Base-by-base conservation (phyloP, 2,888 invertebrate species). In the Vannuccia rotundouncinata region DNA sequence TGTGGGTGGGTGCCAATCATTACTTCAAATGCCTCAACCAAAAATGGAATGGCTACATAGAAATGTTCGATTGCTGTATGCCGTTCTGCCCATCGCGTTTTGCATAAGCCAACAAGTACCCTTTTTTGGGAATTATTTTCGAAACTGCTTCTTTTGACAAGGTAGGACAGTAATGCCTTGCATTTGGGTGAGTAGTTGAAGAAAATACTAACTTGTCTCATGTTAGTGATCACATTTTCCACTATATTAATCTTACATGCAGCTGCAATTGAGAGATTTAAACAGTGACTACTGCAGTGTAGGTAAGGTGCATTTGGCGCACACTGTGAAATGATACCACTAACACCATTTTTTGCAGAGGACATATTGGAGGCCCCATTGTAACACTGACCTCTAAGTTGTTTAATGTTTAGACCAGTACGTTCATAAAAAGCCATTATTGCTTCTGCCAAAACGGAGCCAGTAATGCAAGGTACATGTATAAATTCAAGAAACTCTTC, bases 401-500 rank as follows among this genome's bases (percentile, higher is more conserved):
- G n/a, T n/a, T n/a, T n/a, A 17, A 80, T 28, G 30, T 78, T 59
- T 25, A 80, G 10, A 5, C 80, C 78, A 29, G 60, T 30, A 27
- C 30, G 28, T 1, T 59, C 29, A 28, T 76, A 60, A 13, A 60
- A 76, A 1, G 74, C 29, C 5, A 80, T 10, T 1, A 80, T 80
- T 1, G 77, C 78, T 29, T 1, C 1, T 1, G 78, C 1, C 1
- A 80, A 29, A 1, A 31, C 75, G 29, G 59, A 29, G 29, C 80
- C 80, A n/a, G 80, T 80, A 0, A 75, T 80, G 17, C 77, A 22
- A 28, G 59, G 59, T 1, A 80, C n/a, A 17, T 73, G 17, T 0
- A 79, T 0, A 80, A 80, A 80, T 10, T 73, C 31, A 27, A 80
- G 0, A 59, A 80, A 80, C 78, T 80, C 81, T 29, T 80, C 81